Base-by-base conservation (phyloP, 2,113 vertebrate genomes). In the Dicrurus megarhynchus region DNA sequence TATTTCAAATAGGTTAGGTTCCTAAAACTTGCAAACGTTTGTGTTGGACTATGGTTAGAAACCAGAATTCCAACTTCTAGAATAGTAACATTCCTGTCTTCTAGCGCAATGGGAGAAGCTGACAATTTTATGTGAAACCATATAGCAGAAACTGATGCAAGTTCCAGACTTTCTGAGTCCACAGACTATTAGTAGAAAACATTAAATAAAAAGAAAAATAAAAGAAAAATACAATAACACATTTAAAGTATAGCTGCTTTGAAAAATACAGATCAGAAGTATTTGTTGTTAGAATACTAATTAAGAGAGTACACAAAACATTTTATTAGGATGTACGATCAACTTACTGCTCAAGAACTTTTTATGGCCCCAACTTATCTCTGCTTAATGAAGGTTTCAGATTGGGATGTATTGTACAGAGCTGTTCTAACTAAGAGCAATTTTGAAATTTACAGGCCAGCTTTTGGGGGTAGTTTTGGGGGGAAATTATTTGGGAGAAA, bases 21-120 rank as follows among this genome's bases (percentile, higher is more conserved):
- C 87, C 97, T 93, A 90, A 93, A 98, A 97, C 33, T 87, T 97
- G 96, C 96, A 97, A 90, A 95, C 97, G 16, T 98, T 98, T 98
- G 92, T 97, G 92, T 98, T 98, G 98, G 98, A 98, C 96, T 87
- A 74, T 81, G 59, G 84, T 96, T 97, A 93, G 96, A 98, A 98
- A 98, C 96, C 97, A 92, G 96, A 97, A 98, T 98, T 98, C 97
- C 97, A 96, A 1, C 89, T 98, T 98, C 94, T 96, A 96, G 92
- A 97, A 95, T 97, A 98, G 97, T 97, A 97, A 96, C 98, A 98
- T 98, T 98, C 98, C 97, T 98, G 93, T 97, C 98, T 97, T 98
- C 95, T 97, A 91, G 88, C 52, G 94, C 97, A 98, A 98, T 98
- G 97, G 97, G 97, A 97, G 97, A 98, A 98, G 94, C 82, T 97